Evolutionary conservation across 2,888 invertebrate genomes (phyloP).

Genomic region (Phragmatobia fuliginosa): DNA sequence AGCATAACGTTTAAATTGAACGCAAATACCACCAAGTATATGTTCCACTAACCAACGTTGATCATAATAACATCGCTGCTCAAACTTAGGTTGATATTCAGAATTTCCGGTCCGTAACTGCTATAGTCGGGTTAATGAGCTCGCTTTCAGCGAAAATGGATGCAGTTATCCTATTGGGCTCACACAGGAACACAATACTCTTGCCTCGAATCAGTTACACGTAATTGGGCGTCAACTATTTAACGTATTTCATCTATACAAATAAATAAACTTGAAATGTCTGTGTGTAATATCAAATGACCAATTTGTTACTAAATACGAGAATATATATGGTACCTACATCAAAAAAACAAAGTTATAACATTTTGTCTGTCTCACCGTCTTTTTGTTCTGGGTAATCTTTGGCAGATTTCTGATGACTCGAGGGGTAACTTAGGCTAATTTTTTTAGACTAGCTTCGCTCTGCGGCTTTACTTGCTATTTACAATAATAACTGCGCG

Average conservation of each 20-base stretch:
- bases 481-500: too few relatives aligned
- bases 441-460: too few relatives aligned
- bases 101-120: background rate
- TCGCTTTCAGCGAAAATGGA: background rate
- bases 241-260: background rate
- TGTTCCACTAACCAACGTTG: background rate
- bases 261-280: too few relatives aligned
- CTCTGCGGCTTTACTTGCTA: too few relatives aligned
- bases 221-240: background rate
- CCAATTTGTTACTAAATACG: too few relatives aligned
- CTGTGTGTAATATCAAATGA: too few relatives aligned
- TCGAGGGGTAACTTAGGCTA: too few relatives aligned
- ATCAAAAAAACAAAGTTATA: too few relatives aligned
- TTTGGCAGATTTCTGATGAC: too few relatives aligned
- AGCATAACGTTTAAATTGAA: background rate
- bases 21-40: background rate
- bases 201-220: background rate
- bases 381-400: too few relatives aligned
- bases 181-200: background rate
- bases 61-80: slow-evolving; percentile 3
- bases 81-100: background rate
- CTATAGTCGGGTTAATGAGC: background rate
- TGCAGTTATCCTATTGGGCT: background rate
- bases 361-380: too few relatives aligned
- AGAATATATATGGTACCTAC: too few relatives aligned